Evolutionary conservation across 2,888 invertebrate species (phyloP).

Genomic region (Odontocolon sp.): DNA sequence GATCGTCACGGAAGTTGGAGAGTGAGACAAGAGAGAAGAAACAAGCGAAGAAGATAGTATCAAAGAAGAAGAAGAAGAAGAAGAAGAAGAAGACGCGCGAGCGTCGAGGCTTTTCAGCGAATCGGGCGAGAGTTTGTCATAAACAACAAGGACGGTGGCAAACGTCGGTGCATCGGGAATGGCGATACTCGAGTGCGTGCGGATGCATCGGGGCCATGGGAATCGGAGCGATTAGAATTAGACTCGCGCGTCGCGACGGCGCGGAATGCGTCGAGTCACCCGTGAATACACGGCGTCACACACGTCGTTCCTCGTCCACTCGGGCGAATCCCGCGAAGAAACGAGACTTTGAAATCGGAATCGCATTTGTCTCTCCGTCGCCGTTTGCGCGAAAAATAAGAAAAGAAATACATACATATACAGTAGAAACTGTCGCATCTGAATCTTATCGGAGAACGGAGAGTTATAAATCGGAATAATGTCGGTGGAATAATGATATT

Average conservation of each 20-base stretch:
- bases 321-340: neutral
- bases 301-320: neutral
- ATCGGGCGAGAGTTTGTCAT: conserved; percentile 30
- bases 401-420: conserved; percentile 33
- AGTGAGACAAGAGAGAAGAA: too few species aligned
- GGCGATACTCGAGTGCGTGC: conserved; percentile 42
- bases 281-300: conserved; percentile 36
- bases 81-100: too few species aligned
- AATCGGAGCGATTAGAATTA: conserved; percentile 67
- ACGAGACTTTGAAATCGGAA: conserved; percentile 23
- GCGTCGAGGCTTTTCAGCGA: conserved; percentile 40
- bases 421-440: too few species aligned
- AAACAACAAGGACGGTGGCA: conserved; percentile 29
- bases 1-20: neutral
- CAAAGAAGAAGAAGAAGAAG: too few species aligned
- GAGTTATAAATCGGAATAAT: too few species aligned
- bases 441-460: too few species aligned
- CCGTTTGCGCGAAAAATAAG: neutral
- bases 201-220: conserved; percentile 64
- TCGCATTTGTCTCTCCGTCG: conserved; percentile 7
- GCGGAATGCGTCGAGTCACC: conserved; percentile 63
- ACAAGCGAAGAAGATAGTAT: too few species aligned
- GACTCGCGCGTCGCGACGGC: conserved; percentile 63
- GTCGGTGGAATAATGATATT: too few species aligned
- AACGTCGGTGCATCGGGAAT: conserved; percentile 11